Evolutionary conservation across 2,888 invertebrate species (phyloP).

Genomic region (Dioctria rufipes): DNA sequence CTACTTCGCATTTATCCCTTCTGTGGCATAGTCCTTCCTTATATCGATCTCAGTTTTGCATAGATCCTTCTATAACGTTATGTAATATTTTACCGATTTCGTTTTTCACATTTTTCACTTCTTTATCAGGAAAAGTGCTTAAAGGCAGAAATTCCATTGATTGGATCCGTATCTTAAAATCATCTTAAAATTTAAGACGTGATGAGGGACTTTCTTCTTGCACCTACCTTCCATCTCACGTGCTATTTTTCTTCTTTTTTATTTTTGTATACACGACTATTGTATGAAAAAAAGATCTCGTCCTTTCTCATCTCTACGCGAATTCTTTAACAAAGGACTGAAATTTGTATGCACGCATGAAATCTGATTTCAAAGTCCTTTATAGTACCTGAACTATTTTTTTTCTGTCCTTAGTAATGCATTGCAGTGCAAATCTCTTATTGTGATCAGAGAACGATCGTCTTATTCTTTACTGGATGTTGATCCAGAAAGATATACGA

Average conservation of each 20-base stretch:
- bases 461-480: conserved; percentile 39
- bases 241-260: conserved; percentile 37
- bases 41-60: conserved; percentile 6
- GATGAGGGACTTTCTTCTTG: conserved; percentile 20
- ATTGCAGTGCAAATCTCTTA: conserved; percentile 48
- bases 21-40: background rate
- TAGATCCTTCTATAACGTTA: conserved; percentile 18
- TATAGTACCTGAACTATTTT: conserved; percentile 30
- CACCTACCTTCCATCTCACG: conserved; percentile 40
- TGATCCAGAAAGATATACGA: conserved; percentile 50
- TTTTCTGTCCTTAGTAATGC: conserved; percentile 25
- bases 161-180: conserved; percentile 14
- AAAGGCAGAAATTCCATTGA: conserved; percentile 33
- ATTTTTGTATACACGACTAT: background rate
- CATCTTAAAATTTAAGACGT: conserved; percentile 22
- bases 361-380: conserved; percentile 50
- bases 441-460: conserved; percentile 44
- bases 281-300: conserved; percentile 14
- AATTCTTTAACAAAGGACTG: conserved; percentile 34
- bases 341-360: conserved; percentile 49
- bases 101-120: conserved; percentile 4
- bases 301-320: conserved; percentile 32
- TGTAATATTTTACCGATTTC: conserved; percentile 29
- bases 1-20: conserved; percentile 2
- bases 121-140: conserved; percentile 36